Evolutionary conservation across 1,140 invertebrate genomes (phyloP), one percentile per base, ranked within the genome.

Genomic region (Drosophila bocqueti): DNA sequence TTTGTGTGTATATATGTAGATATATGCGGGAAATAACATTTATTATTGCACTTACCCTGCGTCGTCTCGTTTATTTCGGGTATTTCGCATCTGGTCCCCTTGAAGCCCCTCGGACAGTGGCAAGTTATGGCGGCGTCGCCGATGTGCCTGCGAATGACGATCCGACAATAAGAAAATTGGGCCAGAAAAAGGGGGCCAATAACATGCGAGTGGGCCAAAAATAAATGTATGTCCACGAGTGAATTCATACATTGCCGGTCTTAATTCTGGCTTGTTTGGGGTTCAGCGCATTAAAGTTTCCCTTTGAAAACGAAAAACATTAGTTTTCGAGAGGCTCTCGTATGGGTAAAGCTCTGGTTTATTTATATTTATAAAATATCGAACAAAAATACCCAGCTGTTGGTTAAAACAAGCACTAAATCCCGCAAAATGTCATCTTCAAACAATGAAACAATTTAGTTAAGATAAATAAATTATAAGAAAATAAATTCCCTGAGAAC

Each of bases 81-180:
- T 65, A 95, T 94, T 91, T 96, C 95, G 82, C 96, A 96, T 76
- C 94, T 94, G 79, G 95, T 94, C 54, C 96, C 96, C 15, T 94
- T 95, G 92, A 94, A 96, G 24, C 94, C 95, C 2, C 93, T 81
- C 0, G 94, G 94, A 90, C 96, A 96, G 74, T 95, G 94, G 80
- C 96, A 96, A 68, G 94, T 95, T 45, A 96, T 95, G 13, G 95
- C 95, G 60, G 95, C 94, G 18, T 95, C 95, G 15, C 96, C 96
- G 83, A 96, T 95, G 92, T 96, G 96, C 91, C 96, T 96, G 93
- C 31, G 80, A 83, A 73, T 60, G 15, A 63, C 21, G 36, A 67
- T 45, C 52, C 40, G 47, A 34, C 26, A 78, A 68, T 61, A 49
- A 45, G 11, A 45, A 43, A 40, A 46, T 68, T 18, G 47, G 49